Evolutionary conservation across 2,888 invertebrate genomes (phyloP), one percentile per base, ranked within the genome.

Genomic region (Allophyes oxyacanthae): DNA sequence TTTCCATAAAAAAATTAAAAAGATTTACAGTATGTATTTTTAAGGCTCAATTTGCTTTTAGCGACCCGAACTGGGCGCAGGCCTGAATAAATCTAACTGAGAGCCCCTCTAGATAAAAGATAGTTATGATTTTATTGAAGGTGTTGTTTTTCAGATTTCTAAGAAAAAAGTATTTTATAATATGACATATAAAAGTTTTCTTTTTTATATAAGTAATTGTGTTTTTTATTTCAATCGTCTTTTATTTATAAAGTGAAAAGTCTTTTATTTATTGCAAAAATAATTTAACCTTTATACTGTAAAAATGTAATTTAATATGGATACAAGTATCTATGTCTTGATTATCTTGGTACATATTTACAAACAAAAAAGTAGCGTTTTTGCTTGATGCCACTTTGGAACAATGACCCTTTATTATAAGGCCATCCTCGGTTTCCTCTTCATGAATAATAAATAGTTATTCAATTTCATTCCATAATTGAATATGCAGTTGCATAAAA

Each of bases 11-110:
- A 64, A 73, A 65, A 72, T 64, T 69, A 54, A 69, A 73, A 64
- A 62, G 61, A 66, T 50, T 64, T 34, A 62, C 66, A 66, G 54
- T 59, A 63, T 75, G 71, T 76, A 62, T 77, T 73, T 77, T 75
- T 70, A 77, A 62, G 64, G 70, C 62, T 77, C 62, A 75, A 73
- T 75, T 75, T 73, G 71, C 74, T 75, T 77, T 75, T 77, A 75
- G 70, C 77, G 70, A 70, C 66, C 57, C 55, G 48, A 9, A 25
- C 55, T 42, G 32, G 42, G 41, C 55, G 54, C 37, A 46, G 55
- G 57, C 46, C 53, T 68, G 77, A 73, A 73, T 73, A 73, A 74
- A 76, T 76, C 65, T 76, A 50, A 44, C 55, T 43, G 52, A 67
- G 40, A 60, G 63, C 40, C 42, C 43, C 60, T 53, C 56, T 45